Conservation (phyloP, 2,797 vertebrate species). For the Paratrypauchen microcephalus region DNA sequence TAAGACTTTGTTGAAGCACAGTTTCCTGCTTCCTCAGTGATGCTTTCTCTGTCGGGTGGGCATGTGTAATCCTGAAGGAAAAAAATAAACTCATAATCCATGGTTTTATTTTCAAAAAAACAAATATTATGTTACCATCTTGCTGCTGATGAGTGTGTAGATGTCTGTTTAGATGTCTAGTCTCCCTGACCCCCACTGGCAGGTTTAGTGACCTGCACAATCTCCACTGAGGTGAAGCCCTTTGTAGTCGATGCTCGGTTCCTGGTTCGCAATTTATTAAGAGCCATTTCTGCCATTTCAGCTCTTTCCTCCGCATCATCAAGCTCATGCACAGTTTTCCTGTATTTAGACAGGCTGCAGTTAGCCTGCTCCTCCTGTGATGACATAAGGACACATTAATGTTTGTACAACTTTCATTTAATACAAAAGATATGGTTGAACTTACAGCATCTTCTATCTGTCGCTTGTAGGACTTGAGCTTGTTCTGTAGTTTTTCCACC, state of each 20-base stretch:
- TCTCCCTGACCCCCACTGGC: constrained; percentile 55
- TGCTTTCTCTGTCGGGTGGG: constrained; percentile 17
- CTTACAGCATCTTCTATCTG: constrained; percentile 70
- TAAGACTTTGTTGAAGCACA: constrained; percentile 30
- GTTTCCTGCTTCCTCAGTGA: constrained; percentile 16
- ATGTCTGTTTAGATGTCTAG: constrained; percentile 33
- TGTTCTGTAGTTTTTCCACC: constrained; percentile 76
- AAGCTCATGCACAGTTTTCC: constrained; percentile 62
- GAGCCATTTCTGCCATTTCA: constrained; percentile 63
- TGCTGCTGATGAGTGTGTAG: constrained; percentile 11
- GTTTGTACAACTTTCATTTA: not conserved
- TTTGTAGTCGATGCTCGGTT: constrained; percentile 58
- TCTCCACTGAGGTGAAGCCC: constrained; percentile 69
- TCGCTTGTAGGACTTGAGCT: constrained; percentile 75
- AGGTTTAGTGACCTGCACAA: constrained; percentile 70
- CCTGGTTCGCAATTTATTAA: constrained; percentile 72
- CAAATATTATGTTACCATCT: constrained; percentile 10
- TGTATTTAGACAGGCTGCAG: constrained; percentile 71
- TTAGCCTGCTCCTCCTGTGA: constrained; percentile 75
- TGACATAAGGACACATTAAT: not conserved
- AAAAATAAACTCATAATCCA: constrained; percentile 4
- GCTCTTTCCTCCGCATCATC: constrained; percentile 71
- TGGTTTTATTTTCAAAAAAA: not conserved
- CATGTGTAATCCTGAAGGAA: constrained; percentile 38
- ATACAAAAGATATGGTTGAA: not conserved